A percentile compares a stretch with the other conserved stretches of the same genome.
phyloP scores from a whole-genome alignment of 2,113 vertebrate species.

The Oncorhynchus masou region DNA sequence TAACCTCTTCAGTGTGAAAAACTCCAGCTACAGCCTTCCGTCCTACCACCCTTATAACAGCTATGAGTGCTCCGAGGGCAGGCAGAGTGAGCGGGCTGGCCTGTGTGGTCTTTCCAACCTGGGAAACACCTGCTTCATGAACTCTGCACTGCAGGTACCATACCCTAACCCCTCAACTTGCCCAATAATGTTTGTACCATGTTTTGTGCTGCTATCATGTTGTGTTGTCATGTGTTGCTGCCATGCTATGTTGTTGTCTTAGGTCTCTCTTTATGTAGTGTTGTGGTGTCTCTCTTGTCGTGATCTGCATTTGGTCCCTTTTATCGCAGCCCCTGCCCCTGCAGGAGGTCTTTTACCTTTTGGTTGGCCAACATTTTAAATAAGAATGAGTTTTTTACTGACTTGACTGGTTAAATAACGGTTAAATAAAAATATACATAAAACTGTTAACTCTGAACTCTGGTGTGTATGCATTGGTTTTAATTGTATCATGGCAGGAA shows the following conservation, averaged over 20 bases:
- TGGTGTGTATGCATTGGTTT: neutral
- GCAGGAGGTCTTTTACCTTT: no score
- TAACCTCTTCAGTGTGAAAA: conserved; percentile 87
- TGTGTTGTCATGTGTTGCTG: no score
- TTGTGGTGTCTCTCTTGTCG: no score
- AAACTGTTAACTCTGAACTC: neutral
- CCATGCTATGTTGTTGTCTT: no score
- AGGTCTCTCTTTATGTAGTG: no score
- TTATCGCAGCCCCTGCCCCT: no score
- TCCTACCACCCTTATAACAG: conserved; percentile 93
- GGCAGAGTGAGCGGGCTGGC: conserved; percentile 89
- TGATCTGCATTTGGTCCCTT: no score
- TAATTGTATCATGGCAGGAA: neutral
- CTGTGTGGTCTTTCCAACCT: conserved; percentile 97
- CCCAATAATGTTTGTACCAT: no score
- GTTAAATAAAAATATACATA: neutral
- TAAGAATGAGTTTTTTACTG: no score
- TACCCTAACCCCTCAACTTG: neutral
- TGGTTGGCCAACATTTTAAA: no score
- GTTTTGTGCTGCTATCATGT: no score
- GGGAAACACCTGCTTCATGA: conserved; percentile 99
- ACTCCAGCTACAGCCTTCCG: conserved; percentile 93
- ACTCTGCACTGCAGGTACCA: conserved; percentile 96
- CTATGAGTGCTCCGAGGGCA: conserved; percentile 92
- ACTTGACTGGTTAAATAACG: no score